Evolutionary conservation across 1,140 invertebrate genomes (phyloP).

Genomic region (Drosophila melanica): DNA sequence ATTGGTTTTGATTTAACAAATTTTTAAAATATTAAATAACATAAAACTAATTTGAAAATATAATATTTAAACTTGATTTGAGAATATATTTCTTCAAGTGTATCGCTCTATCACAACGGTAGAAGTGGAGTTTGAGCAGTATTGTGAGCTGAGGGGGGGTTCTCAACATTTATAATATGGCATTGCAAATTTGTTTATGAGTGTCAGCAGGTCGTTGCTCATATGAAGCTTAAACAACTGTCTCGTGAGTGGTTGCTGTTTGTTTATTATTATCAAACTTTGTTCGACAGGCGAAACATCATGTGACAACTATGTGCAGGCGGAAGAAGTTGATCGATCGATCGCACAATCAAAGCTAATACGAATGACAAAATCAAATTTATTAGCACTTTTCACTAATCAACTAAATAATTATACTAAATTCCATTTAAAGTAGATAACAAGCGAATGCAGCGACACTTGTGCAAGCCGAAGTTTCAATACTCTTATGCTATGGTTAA

Average conservation of each 20-base stretch:
- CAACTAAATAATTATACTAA: conserved; percentile 12
- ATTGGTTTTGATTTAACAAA: too few relatives aligned
- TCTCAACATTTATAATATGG: conserved; percentile 1
- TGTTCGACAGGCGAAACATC: conserved; percentile 13
- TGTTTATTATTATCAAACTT: conserved; percentile 31
- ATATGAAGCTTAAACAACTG: conserved; percentile 1
- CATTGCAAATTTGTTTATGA: conserved; percentile 44
- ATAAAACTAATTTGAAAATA: too few relatives aligned
- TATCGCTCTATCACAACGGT: too few relatives aligned
- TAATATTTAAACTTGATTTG: too few relatives aligned
- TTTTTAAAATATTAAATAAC: too few relatives aligned
- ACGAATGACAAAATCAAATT: conserved; percentile 13
- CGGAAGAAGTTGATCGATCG: neutral
- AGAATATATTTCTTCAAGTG: too few relatives aligned
- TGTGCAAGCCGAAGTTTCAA: neutral
- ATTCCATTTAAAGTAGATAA: conserved; percentile 2
- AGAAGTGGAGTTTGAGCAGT: too few relatives aligned
- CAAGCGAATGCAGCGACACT: neutral
- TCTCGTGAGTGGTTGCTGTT: conserved; percentile 41
- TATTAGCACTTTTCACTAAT: conserved; percentile 28
- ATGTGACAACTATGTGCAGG: conserved; percentile 34
- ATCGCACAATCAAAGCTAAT: neutral
- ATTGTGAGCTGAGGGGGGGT: too few relatives aligned
- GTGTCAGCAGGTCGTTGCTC: conserved; percentile 20
- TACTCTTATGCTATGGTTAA: neutral